Percentiles rank a stretch among this genome's conserved stretches.
Evolutionary conservation across 2,113 vertebrate species (phyloP).

Genomic region (Numida meleagris): DNA sequence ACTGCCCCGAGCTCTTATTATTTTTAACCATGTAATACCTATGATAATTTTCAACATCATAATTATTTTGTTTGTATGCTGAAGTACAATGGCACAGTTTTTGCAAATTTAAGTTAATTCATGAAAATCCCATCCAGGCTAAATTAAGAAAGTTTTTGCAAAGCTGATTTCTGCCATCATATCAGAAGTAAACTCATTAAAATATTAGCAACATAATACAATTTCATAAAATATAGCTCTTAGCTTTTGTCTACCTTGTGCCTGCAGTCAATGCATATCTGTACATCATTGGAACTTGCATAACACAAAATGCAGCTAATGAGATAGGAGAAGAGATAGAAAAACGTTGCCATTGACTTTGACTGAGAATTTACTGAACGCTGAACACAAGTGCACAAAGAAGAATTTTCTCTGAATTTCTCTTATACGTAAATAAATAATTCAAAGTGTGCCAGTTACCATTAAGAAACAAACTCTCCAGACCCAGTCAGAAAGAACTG

Average conservation of each 20-base stretch:
- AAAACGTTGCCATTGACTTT: background rate
- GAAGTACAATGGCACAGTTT: background rate
- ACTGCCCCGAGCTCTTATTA: background rate
- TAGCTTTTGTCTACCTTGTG: background rate
- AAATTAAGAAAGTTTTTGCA: slow-evolving; percentile 1
- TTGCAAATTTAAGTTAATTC: slow-evolving; percentile 11
- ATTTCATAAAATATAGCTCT: background rate
- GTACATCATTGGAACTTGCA: background rate
- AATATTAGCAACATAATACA: background rate
- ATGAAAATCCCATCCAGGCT: background rate
- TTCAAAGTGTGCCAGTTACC: background rate
- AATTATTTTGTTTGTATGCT: background rate
- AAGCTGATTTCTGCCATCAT: slow-evolving; percentile 1
- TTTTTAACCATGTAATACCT: background rate
- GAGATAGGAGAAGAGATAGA: background rate
- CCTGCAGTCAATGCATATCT: background rate
- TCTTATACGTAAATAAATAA: background rate
- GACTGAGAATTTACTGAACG: background rate
- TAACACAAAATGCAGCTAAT: background rate
- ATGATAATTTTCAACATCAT: background rate
- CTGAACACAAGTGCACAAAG: background rate
- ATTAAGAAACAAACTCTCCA: background rate
- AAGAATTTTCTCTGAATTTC: background rate
- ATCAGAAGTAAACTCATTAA: slow-evolving; percentile 21
- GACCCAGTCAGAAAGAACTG: background rate